Evolutionary conservation across 1,140 invertebrate species (phyloP).

Genomic region (Papilio aristodemus): DNA sequence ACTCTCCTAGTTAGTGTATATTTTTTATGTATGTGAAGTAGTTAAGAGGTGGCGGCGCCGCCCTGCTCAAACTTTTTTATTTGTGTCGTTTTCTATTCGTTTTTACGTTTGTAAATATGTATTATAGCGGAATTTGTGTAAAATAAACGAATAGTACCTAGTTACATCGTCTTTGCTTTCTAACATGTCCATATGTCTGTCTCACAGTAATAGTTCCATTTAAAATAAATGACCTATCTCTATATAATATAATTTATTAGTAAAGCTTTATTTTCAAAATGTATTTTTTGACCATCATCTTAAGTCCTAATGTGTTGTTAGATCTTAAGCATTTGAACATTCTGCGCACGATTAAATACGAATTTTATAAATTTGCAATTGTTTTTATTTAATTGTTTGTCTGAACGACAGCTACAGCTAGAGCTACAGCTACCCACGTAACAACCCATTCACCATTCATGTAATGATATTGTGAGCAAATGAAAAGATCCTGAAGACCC

Average conservation of each 20-base stretch:
- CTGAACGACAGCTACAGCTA: too few relatives aligned
- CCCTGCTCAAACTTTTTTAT: slow-evolving; percentile 76
- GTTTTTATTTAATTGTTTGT: slow-evolving; percentile 7
- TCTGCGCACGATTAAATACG: slow-evolving; percentile 25
- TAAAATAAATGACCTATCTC: not conserved
- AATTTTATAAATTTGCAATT: slow-evolving; percentile 17
- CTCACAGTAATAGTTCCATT: not conserved
- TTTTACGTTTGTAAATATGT: slow-evolving; percentile 81
- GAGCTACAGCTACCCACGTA: too few relatives aligned
- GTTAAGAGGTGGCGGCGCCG: slow-evolving; percentile 51
- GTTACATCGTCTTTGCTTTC: slow-evolving; percentile 43
- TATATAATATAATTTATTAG: not conserved
- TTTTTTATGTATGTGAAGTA: slow-evolving; percentile 41
- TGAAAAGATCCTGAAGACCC: too few relatives aligned
- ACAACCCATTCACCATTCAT: too few relatives aligned
- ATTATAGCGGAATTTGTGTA: slow-evolving; percentile 79
- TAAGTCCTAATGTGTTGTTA: slow-evolving; percentile 31
- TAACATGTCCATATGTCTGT: not conserved
- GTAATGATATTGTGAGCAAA: too few relatives aligned
- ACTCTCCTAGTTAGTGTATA: slow-evolving; percentile 47
- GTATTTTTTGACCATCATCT: slow-evolving; percentile 1
- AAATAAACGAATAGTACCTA: slow-evolving; percentile 72
- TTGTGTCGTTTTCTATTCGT: slow-evolving; percentile 74
- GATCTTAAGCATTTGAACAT: slow-evolving; percentile 27
- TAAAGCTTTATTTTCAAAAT: too few relatives aligned